phyloP scores from a whole-genome alignment of 2,797 vertebrate species.

The Rallus crepitans region DNA sequence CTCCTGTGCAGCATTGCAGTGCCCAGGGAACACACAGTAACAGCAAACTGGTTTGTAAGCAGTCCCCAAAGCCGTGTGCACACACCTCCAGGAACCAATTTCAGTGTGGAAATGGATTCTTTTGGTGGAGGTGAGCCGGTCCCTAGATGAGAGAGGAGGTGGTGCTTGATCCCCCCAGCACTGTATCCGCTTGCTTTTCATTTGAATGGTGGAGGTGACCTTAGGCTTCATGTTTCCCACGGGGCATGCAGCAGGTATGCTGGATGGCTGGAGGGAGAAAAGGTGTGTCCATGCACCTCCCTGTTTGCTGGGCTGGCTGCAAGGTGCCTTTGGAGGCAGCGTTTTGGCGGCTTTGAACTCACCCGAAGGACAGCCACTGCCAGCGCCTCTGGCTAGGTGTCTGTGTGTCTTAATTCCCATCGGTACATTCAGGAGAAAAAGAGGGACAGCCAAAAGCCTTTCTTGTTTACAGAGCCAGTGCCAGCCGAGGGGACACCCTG shows the following conservation, averaged over 20 bases:
- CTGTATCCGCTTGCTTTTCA: background rate
- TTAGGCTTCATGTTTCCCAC: background rate
- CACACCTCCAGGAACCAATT: background rate
- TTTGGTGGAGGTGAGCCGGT: background rate
- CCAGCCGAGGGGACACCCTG: background rate
- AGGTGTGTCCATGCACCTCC: fast-evolving
- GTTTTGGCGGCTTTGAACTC: background rate
- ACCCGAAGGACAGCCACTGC: background rate
- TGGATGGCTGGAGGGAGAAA: background rate
- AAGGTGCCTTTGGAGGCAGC: background rate
- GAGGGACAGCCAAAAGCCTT: background rate
- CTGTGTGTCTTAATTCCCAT: background rate
- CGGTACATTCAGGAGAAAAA: background rate
- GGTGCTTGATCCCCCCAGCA: background rate
- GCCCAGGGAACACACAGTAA: background rate
- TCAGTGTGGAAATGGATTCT: background rate
- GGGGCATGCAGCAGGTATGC: background rate
- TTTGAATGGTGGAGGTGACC: background rate
- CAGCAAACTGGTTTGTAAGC: background rate
- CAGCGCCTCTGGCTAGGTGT: background rate
- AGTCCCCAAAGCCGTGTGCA: background rate
- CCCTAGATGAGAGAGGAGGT: background rate
- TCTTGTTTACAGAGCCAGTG: background rate
- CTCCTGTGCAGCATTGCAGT: background rate
- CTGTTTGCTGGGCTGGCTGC: background rate